A percentile compares a stretch with the other conserved stretches of the same genome.
Conservation (phyloP, 92 coral and sea anemone species). For the Micromussa lordhowensis region DNA sequence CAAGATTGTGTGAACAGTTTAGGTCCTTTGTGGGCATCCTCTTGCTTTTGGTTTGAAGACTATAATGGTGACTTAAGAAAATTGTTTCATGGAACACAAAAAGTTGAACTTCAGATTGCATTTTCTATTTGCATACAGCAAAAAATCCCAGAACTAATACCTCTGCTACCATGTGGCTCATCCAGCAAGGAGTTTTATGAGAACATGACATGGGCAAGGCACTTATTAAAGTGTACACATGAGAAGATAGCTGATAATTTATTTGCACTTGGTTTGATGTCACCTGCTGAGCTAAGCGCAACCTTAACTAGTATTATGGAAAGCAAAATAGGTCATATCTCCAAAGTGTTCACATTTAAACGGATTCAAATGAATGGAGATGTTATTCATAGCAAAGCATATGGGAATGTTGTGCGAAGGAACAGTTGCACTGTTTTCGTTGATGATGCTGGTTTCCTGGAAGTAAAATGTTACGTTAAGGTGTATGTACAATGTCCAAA, state of each 20-base stretch:
- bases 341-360: slow-evolving; percentile 50
- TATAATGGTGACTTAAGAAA: slow-evolving; percentile 70
- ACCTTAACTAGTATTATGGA: slow-evolving; percentile 35
- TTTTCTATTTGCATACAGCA: slow-evolving; percentile 72
- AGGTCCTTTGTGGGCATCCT: slow-evolving; percentile 73
- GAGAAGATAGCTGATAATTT: slow-evolving; percentile 46
- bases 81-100: too few relatives aligned
- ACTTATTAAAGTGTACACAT: slow-evolving; percentile 56
- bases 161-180: slow-evolving; percentile 61
- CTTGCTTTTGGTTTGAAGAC: too few relatives aligned
- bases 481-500: too few relatives aligned
- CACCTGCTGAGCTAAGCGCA: slow-evolving; percentile 52
- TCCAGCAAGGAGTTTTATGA: slow-evolving; percentile 62
- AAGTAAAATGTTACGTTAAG: too few relatives aligned
- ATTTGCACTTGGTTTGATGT: slow-evolving; percentile 68
- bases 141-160: slow-evolving; percentile 72
- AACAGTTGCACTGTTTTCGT: slow-evolving; percentile 63
- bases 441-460: too few relatives aligned
- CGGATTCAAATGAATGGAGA: slow-evolving; percentile 63
- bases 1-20: slow-evolving; percentile 61
- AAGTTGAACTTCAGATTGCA: slow-evolving; percentile 69
- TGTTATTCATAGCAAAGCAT: too few relatives aligned
- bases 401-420: slow-evolving; percentile 49
- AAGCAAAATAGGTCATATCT: slow-evolving; percentile 19
- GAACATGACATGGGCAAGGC: slow-evolving; percentile 54